Base-by-base conservation (phyloP, 2,888 invertebrate species). In the Notocelia uddmanniana region DNA sequence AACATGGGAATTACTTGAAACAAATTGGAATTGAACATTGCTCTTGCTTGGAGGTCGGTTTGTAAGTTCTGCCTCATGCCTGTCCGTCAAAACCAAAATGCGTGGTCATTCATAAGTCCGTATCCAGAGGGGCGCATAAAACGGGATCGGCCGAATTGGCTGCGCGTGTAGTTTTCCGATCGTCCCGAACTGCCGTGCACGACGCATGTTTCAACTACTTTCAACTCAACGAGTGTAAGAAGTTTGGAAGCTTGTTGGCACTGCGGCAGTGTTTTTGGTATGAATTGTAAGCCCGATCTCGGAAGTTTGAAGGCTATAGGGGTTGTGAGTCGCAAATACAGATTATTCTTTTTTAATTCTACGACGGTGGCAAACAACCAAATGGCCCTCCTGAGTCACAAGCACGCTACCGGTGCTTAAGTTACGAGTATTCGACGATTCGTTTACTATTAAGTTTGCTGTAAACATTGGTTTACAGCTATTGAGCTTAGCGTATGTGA, bases 51-150 rank as follows among this genome's bases (percentile, higher is more conserved):
- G 37, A 26, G 5, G 37, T 41, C 37, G 37, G 13, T 13, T 15
- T 15, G 13, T 13, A 13, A 37, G 15, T 41, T 13, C 13, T 0
- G 37, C 13, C 13, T 41, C 15, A 68, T 74, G 74, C 74, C 57
- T 21, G 31, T 73, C 59, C 69, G 68, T 75, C 70, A 76, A 75
- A 59, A 37, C 66, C 19, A 15, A 67, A 60, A 55, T 31, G 58
- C 66, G 19, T 18, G 60, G 77, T 68, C 78, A 79, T 80, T 76
- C 79, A 74, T 79, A 50, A 19, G 77, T 73, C 78, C 76, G 80
- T 81, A 82, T 76, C 75, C 88, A 80, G 66, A 74, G 89, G 86
- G 89, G 75, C 80, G 77, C 82, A 89, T 90, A 90, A 89, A 90
- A 84, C 80, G 80, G 84, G 86, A 88, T 85, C 81, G 84, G 75